These are phyloP conservation scores for Sinohyriopsis cumingii DNA, from an alignment of 2,888 invertebrate species.

Conservation along the genomic window DNA sequence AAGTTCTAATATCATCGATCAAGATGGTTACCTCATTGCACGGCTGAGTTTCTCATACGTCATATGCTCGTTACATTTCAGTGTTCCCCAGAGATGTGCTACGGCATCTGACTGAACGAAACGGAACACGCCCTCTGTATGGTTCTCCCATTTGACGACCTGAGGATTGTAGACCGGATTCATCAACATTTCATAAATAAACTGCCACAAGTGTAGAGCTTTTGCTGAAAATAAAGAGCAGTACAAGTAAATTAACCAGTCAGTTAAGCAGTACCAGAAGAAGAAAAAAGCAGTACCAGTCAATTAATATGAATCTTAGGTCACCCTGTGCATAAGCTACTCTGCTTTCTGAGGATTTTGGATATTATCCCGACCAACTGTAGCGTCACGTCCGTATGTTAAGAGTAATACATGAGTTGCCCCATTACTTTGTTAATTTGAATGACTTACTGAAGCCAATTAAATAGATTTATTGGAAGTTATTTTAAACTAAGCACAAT, in stretches of 20 bases:
- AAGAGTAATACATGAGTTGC: too few relatives aligned
- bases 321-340: too few relatives aligned
- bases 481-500: too few relatives aligned
- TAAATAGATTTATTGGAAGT: too few relatives aligned
- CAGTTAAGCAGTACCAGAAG: too few relatives aligned
- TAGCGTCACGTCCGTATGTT: too few relatives aligned
- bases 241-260: neutral
- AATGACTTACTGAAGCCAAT: too few relatives aligned
- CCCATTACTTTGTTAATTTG: too few relatives aligned
- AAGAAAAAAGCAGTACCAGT: neutral
- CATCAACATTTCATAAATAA: constrained; percentile 85
- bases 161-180: constrained; percentile 86
- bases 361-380: too few relatives aligned
- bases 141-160: constrained; percentile 91
- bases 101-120: constrained; percentile 91
- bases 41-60: constrained; percentile 93
- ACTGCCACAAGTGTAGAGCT: constrained; percentile 82
- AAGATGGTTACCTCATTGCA: constrained; percentile 82
- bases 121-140: constrained; percentile 87
- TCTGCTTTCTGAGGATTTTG: too few relatives aligned
- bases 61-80: constrained; percentile 91
- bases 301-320: neutral
- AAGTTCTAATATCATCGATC: too few relatives aligned
- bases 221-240: constrained; percentile 35
- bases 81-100: constrained; percentile 88